A percentile compares a stretch with the other conserved stretches of the same genome.
These are phyloP conservation scores for Agrochola litura DNA, from an alignment of 2,888 invertebrate species.

Conservation along the genomic window DNA sequence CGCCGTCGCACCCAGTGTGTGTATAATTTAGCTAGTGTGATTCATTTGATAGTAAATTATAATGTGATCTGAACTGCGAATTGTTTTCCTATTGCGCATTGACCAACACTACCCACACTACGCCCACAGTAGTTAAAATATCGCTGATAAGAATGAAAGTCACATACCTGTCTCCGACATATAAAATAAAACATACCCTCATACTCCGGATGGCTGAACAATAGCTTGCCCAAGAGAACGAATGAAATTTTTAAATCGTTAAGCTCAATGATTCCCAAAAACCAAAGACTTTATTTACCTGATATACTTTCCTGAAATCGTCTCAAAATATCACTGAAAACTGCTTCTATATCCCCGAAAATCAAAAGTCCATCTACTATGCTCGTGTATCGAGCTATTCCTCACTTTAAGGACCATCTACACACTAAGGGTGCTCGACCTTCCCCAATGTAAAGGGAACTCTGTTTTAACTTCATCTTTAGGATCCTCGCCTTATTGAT, in stretches of 20 bases:
- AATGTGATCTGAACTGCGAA: too few relatives aligned
- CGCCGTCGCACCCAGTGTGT: too few relatives aligned
- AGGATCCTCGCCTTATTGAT: conserved; percentile 80
- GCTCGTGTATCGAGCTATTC: conserved; percentile 77
- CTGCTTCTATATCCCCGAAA: background rate
- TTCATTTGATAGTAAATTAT: too few relatives aligned
- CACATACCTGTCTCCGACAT: too few relatives aligned
- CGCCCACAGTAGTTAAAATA: too few relatives aligned
- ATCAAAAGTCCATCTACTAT: conserved; percentile 67
- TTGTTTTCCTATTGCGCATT: too few relatives aligned
- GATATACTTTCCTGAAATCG: too few relatives aligned
- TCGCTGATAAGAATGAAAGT: too few relatives aligned
- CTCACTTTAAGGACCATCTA: conserved; percentile 80
- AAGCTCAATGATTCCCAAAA: too few relatives aligned
- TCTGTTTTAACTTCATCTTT: conserved; percentile 87
- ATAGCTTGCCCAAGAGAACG: background rate
- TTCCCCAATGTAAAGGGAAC: conserved; percentile 87
- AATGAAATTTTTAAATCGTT: background rate
- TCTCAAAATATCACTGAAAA: background rate
- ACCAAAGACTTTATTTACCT: background rate
- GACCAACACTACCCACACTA: too few relatives aligned
- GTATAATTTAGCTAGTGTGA: too few relatives aligned
- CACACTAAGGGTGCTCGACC: conserved; percentile 86
- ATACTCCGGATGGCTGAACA: background rate
- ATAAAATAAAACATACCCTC: background rate